Evolutionary conservation across 1,140 invertebrate genomes (phyloP).

Genomic region (Leptinotarsa lineolata): DNA sequence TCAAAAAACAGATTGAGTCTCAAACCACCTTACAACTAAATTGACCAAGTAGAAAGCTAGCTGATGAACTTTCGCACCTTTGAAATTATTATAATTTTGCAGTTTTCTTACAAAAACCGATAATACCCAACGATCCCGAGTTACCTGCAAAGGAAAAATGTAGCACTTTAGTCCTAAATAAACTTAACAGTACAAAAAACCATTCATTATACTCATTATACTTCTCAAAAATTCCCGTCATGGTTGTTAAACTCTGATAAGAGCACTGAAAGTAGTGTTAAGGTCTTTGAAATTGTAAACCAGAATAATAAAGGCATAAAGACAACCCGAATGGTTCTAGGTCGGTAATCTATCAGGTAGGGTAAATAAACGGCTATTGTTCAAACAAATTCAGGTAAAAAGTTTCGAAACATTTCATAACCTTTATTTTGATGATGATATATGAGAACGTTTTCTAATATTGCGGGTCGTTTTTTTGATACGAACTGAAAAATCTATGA

Average conservation of each 20-base stretch:
- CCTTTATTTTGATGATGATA: neutral
- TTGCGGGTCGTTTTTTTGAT: too few species aligned
- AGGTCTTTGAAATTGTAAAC: neutral
- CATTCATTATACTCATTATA: neutral
- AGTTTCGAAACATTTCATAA: neutral
- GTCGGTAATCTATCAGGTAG: slow-evolving; percentile 5
- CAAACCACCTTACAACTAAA: too few species aligned
- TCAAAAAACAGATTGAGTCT: too few species aligned
- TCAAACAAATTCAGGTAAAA: neutral
- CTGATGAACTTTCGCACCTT: too few species aligned
- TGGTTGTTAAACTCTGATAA: neutral
- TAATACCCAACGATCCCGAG: neutral
- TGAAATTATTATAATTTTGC: too few species aligned
- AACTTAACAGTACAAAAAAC: neutral
- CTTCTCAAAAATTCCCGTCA: neutral
- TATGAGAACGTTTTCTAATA: neutral
- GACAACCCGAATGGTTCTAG: neutral
- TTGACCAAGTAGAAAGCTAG: too few species aligned
- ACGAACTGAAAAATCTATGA: too few species aligned
- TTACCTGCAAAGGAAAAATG: neutral
- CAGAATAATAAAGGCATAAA: slow-evolving; percentile 4
- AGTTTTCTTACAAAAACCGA: neutral
- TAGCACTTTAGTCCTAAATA: neutral
- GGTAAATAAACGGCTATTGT: neutral
- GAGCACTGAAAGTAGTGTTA: neutral